These are phyloP conservation scores for Plotosus lineatus DNA, from an alignment of 2,113 vertebrate genomes.

Conservation along the genomic window DNA sequence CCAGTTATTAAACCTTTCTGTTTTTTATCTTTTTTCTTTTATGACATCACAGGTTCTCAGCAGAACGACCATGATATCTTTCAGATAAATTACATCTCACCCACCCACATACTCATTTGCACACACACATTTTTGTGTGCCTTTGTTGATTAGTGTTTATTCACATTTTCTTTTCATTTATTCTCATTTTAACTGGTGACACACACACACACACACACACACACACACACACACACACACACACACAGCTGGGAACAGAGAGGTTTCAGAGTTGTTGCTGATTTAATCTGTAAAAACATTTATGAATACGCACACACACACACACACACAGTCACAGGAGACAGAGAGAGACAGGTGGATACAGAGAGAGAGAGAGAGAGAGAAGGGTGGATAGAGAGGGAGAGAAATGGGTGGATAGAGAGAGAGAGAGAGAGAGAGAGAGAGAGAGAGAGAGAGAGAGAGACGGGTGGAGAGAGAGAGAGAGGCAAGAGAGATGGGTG, in stretches of 20 bases:
- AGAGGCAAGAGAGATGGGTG: too few relatives aligned
- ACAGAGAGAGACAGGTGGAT: neutral
- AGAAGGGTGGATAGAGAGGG: too few relatives aligned
- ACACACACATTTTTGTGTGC: slow-evolving; percentile 24
- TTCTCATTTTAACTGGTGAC: slow-evolving; percentile 15
- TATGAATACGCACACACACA: neutral
- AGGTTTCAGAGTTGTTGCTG: neutral
- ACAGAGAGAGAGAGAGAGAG: too few relatives aligned
- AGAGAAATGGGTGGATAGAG: too few relatives aligned
- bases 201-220: neutral
- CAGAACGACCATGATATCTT: slow-evolving; percentile 46
- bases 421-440: too few relatives aligned
- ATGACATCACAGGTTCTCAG: slow-evolving; percentile 46
- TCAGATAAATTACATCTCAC: slow-evolving; percentile 33
- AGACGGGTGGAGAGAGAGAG: too few relatives aligned
- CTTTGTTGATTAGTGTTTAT: slow-evolving; percentile 28
- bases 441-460: too few relatives aligned
- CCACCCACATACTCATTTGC: slow-evolving; percentile 16
- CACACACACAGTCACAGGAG: too few relatives aligned
- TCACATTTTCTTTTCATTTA: slow-evolving; percentile 22
- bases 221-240: neutral
- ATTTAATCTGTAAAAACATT: neutral
- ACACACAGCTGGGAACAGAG: neutral
- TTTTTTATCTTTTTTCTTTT: slow-evolving; percentile 7
- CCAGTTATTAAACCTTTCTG: slow-evolving; percentile 62